Conservation (phyloP, 2,113 vertebrate genomes). For the Pteruthius melanotis region DNA sequence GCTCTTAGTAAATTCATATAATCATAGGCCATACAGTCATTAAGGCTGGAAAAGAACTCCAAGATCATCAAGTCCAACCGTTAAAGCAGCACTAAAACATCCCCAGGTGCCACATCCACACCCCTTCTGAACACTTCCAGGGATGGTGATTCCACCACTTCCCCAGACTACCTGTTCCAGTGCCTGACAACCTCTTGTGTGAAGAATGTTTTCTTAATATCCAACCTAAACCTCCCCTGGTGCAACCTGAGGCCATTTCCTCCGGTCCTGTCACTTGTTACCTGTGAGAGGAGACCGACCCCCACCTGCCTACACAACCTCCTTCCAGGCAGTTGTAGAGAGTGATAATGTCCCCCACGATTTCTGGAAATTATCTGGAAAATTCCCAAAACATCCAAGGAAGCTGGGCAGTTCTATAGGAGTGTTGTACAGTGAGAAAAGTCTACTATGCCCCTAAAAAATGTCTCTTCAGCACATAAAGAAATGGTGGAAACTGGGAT, state of each 20-base stretch:
- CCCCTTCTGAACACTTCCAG: not conserved
- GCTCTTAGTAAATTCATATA: not conserved
- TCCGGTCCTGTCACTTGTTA: too few relatives aligned
- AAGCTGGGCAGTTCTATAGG: not conserved
- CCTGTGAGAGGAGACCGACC: not conserved
- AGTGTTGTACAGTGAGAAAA: rapidly evolving
- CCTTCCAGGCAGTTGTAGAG: not conserved
- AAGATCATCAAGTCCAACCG: not conserved
- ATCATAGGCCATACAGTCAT: not conserved
- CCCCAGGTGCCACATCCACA: not conserved
- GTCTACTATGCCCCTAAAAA: not conserved
- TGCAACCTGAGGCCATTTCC: not conserved
- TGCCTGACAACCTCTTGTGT: not conserved
- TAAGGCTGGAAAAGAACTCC: not conserved
- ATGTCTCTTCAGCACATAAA: not conserved
- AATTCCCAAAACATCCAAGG: not conserved
- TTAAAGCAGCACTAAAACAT: not conserved
- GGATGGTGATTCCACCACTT: not conserved
- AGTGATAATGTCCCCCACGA: rapidly evolving
- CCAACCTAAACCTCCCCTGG: not conserved
- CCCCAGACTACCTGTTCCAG: not conserved
- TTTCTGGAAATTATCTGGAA: not conserved
- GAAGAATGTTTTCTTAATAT: not conserved
- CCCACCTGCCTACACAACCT: not conserved
- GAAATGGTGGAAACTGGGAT: not conserved